phyloP scores from a whole-genome alignment of 2,113 vertebrate species.

The Platysternon megacephalum region DNA sequence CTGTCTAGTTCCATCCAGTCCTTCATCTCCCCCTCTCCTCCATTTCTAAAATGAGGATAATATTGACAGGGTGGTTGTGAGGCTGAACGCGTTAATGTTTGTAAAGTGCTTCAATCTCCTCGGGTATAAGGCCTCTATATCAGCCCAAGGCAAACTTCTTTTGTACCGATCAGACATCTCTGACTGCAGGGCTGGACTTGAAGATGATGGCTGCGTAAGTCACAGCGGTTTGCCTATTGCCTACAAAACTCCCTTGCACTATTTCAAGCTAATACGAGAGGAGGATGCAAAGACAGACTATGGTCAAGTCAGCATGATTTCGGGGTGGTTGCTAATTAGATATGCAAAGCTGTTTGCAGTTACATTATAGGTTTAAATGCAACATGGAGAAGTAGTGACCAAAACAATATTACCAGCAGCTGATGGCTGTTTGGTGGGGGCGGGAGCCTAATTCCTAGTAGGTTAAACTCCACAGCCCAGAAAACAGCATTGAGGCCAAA shows the following conservation, averaged over 20 bases:
- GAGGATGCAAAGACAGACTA: background rate
- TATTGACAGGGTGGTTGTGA: background rate
- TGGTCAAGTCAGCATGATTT: background rate
- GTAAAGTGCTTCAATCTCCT: background rate
- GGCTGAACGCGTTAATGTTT: background rate
- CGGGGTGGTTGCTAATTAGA: background rate
- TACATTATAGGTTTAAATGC: fast-evolving
- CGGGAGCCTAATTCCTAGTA: background rate
- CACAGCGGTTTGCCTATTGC: background rate
- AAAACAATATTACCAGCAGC: background rate
- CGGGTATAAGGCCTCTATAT: background rate
- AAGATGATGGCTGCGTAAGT: fast-evolving
- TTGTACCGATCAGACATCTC: background rate
- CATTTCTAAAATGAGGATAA: background rate
- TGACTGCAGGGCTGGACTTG: background rate
- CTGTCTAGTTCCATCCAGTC: fast-evolving
- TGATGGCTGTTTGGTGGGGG: background rate
- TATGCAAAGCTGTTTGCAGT: background rate
- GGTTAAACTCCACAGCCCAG: background rate
- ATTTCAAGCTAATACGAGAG: background rate
- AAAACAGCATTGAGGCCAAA: background rate
- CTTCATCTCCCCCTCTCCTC: background rate
- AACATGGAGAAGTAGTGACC: background rate
- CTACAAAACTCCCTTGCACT: background rate
- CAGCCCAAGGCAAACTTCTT: background rate